Conservation (phyloP, 2,888 invertebrate species). For the Agelastica alni region DNA sequence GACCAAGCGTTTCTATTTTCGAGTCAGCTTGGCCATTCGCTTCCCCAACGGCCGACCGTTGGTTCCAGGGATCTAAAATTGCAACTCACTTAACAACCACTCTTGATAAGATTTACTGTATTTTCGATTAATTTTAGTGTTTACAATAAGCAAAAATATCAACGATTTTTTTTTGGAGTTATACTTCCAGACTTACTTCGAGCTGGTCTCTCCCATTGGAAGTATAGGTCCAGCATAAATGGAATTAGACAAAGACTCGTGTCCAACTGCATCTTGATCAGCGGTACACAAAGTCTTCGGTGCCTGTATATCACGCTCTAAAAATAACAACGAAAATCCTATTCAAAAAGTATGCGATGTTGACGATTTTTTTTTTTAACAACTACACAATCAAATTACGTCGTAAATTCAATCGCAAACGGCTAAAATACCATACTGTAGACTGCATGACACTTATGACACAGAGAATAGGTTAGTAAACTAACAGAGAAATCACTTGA, state of each 20-base stretch:
- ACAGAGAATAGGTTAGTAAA: no score
- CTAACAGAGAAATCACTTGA: no score
- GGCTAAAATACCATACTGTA: no score
- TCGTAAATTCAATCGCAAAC: no score
- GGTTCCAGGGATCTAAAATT: constrained; percentile 64
- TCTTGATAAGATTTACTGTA: not conserved
- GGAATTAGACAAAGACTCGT: constrained; percentile 41
- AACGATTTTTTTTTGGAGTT: no score
- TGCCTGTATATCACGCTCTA: constrained; percentile 75
- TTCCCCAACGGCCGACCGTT: constrained; percentile 88
- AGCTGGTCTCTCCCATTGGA: constrained; percentile 59
- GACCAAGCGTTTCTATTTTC: constrained; percentile 64
- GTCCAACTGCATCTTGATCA: constrained; percentile 52
- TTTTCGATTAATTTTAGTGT: constrained; percentile 40
- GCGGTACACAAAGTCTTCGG: constrained; percentile 51
- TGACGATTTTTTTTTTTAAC: no score
- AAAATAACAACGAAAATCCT: constrained; percentile 42
- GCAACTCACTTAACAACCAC: not conserved
- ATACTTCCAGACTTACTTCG: no score
- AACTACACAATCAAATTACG: no score
- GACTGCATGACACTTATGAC: no score
- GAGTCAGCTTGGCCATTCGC: constrained; percentile 98
- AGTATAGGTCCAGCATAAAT: constrained; percentile 47
- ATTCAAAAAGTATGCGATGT: no score
- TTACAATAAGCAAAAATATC: no score